These are phyloP conservation scores for Thunnus maccoyii DNA, from an alignment of 2,113 vertebrate genomes.

Conservation along the genomic window DNA sequence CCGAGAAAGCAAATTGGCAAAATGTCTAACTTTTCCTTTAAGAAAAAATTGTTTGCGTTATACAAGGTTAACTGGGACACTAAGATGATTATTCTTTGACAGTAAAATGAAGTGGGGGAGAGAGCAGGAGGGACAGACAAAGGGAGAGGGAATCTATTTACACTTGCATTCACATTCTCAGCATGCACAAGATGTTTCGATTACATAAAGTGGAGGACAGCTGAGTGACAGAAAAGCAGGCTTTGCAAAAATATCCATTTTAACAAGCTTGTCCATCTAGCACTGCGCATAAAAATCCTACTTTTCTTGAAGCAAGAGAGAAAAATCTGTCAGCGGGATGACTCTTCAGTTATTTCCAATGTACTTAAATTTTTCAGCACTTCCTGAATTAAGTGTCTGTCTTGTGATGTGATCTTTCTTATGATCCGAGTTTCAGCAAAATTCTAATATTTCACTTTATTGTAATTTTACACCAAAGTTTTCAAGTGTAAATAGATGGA, in stretches of 20 bases:
- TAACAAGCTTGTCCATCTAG: constrained; percentile 63
- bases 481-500: no score
- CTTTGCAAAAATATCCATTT: constrained; percentile 54
- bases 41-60: background rate
- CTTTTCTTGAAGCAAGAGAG: constrained; percentile 24
- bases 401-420: background rate
- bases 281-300: constrained; percentile 24
- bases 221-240: constrained; percentile 66
- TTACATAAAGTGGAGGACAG: constrained; percentile 52
- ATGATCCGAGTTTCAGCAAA: background rate
- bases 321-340: constrained; percentile 27
- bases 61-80: background rate
- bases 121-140: constrained; percentile 6
- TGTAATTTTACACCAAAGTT: background rate
- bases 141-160: constrained; percentile 15
- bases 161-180: constrained; percentile 36
- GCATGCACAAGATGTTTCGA: constrained; percentile 36
- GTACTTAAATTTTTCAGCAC: background rate
- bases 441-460: background rate
- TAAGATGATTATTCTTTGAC: constrained; percentile 10
- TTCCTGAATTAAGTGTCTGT: background rate
- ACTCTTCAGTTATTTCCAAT: constrained; percentile 25
- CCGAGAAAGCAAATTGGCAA: background rate
- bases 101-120: constrained; percentile 3
- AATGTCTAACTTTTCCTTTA: background rate